A percentile compares a stretch with the other conserved stretches of the same genome.
Evolutionary conservation across 2,797 vertebrate species (phyloP).

Genomic region (Sebastes alutus): DNA sequence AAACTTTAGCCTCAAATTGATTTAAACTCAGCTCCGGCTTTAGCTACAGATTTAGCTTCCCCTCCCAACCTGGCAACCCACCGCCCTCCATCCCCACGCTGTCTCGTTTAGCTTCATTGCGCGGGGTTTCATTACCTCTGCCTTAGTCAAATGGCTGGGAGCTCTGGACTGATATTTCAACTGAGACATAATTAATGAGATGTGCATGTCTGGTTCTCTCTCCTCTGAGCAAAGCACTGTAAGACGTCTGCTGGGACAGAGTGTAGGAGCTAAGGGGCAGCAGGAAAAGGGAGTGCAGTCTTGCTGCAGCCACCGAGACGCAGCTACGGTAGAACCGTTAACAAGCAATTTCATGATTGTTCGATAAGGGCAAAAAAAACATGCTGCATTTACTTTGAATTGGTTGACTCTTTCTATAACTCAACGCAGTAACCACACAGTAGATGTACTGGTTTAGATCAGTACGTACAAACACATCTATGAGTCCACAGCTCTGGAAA

Average conservation of each 20-base stretch:
- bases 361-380: background rate
- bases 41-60: slow-evolving; percentile 24
- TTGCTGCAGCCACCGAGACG: slow-evolving; percentile 24
- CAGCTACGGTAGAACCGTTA: background rate
- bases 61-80: background rate
- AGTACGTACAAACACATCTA: background rate
- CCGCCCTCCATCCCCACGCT: background rate
- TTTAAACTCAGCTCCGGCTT: slow-evolving; percentile 29
- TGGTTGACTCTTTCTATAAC: background rate
- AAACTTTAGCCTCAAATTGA: slow-evolving; percentile 31
- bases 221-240: slow-evolving; percentile 52
- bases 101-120: slow-evolving; percentile 46
- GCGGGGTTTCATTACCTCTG: slow-evolving; percentile 66
- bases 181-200: slow-evolving; percentile 79
- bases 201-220: slow-evolving; percentile 55
- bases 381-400: background rate
- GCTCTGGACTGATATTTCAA: slow-evolving; percentile 71
- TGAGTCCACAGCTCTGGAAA: background rate
- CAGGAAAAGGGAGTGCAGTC: slow-evolving; percentile 22
- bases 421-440: background rate
- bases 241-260: slow-evolving; percentile 58
- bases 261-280: slow-evolving; percentile 43
- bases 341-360: slow-evolving; percentile 40
- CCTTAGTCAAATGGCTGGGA: slow-evolving; percentile 69
- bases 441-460: background rate